These are phyloP conservation scores for Gallirallus australis DNA, from an alignment of 2,797 vertebrate genomes.

Conservation along the genomic window DNA sequence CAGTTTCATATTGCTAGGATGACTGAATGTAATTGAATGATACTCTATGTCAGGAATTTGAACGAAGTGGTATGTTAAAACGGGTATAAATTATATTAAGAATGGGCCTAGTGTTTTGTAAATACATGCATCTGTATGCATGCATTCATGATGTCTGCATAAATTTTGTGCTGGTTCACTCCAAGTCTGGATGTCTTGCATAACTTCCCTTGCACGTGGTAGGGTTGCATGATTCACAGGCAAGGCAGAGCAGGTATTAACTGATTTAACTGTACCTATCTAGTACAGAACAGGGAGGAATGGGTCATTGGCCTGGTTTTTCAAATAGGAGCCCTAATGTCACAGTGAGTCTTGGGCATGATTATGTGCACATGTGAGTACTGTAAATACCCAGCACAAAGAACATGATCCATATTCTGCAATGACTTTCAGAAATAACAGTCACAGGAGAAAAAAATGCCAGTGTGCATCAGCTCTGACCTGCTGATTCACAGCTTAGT, in stretches of 20 bases:
- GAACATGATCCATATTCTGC: neutral
- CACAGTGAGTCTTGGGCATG: neutral
- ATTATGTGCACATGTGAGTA: neutral
- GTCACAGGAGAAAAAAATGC: neutral
- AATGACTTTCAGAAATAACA: neutral
- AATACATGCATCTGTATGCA: neutral
- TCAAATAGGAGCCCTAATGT: neutral
- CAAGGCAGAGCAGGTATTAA: neutral
- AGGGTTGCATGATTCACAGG: neutral
- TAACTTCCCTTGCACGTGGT: neutral
- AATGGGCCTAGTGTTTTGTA: neutral
- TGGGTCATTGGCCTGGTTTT: neutral
- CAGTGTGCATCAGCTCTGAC: neutral
- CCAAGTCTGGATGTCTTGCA: neutral
- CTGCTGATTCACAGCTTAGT: neutral
- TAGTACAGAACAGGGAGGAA: neutral
- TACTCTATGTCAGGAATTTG: neutral
- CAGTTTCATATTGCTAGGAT: neutral
- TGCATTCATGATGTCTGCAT: neutral
- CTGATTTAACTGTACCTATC: neutral
- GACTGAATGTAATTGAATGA: neutral
- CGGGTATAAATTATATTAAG: neutral
- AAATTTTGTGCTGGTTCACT: neutral
- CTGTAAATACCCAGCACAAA: neutral
- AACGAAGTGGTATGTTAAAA: neutral